Percentiles rank a stretch among this genome's conserved stretches.
Conservation (phyloP, 2,113 vertebrate genomes). For the Dicaeum eximium region DNA sequence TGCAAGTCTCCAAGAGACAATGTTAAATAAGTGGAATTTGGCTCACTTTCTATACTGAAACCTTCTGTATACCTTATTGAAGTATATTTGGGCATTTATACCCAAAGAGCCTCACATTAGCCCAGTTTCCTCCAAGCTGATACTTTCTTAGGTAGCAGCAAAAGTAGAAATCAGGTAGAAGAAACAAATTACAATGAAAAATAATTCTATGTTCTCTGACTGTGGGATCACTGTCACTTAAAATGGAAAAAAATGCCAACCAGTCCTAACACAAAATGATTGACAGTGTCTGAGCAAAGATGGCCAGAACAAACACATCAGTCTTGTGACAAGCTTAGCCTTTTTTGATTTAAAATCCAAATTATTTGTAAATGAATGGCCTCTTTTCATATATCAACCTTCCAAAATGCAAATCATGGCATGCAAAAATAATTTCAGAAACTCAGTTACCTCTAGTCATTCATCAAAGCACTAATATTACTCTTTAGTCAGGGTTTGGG, state of each 20-base stretch:
- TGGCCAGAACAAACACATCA: not conserved
- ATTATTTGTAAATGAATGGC: not conserved
- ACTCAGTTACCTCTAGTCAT: not conserved
- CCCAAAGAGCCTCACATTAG: not conserved
- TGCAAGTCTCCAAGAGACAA: not conserved
- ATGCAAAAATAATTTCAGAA: not conserved
- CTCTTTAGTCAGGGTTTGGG: not conserved
- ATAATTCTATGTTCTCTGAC: not conserved
- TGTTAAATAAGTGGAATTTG: not conserved
- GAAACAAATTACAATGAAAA: not conserved
- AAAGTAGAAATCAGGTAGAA: not conserved
- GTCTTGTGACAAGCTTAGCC: not conserved
- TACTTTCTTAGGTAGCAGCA: not conserved
- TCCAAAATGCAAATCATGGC: not conserved
- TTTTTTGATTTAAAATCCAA: not conserved
- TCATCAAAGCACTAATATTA: not conserved
- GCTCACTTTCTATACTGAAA: not conserved
- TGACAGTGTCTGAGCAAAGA: not conserved
- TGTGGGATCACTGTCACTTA: not conserved
- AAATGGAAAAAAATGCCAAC: not conserved
- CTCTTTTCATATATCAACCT: not conserved
- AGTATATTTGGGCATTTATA: not conserved
- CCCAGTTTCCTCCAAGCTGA: not conserved
- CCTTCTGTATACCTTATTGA: not conserved
- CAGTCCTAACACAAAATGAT: not conserved